Evolutionary conservation across 2,888 invertebrate genomes (phyloP).

Genomic region (Pseudococcus longispinus): DNA sequence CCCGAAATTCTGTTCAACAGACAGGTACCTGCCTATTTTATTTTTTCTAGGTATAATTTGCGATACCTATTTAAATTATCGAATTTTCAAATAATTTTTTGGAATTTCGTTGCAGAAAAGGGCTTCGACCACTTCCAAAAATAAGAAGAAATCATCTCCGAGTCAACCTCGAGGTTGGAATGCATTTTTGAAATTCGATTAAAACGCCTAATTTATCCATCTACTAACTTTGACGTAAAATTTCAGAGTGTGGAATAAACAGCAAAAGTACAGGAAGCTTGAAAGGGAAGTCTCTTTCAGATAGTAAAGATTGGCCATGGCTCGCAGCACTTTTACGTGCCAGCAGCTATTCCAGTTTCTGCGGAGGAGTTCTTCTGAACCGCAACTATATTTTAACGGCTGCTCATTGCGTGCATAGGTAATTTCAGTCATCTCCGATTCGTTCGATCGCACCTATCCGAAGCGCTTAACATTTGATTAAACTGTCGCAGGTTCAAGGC

Average conservation of each 20-base stretch:
- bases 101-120: background rate
- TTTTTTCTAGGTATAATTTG: background rate
- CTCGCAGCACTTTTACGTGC: slow-evolving; percentile 77
- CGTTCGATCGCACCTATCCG: background rate
- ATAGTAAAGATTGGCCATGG: slow-evolving; percentile 79
- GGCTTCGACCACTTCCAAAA: background rate
- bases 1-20: background rate
- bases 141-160: background rate
- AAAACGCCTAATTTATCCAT: background rate
- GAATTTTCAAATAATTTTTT: background rate
- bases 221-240: background rate
- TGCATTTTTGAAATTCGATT: background rate
- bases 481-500: slow-evolving; percentile 66
- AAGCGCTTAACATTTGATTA: background rate
- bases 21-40: background rate
- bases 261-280: slow-evolving; percentile 52
- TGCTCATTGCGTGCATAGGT: slow-evolving; percentile 75
- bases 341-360: slow-evolving; percentile 71
- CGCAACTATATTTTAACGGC: slow-evolving; percentile 80
- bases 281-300: slow-evolving; percentile 46
- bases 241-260: slow-evolving; percentile 56
- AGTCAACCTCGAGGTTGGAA: background rate
- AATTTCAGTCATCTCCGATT: slow-evolving; percentile 58
- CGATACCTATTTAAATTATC: background rate
- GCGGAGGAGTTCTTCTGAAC: slow-evolving; percentile 82